These are phyloP conservation scores for Andrena camellia DNA, from an alignment of 2,888 invertebrate genomes.

Conservation along the genomic window DNA sequence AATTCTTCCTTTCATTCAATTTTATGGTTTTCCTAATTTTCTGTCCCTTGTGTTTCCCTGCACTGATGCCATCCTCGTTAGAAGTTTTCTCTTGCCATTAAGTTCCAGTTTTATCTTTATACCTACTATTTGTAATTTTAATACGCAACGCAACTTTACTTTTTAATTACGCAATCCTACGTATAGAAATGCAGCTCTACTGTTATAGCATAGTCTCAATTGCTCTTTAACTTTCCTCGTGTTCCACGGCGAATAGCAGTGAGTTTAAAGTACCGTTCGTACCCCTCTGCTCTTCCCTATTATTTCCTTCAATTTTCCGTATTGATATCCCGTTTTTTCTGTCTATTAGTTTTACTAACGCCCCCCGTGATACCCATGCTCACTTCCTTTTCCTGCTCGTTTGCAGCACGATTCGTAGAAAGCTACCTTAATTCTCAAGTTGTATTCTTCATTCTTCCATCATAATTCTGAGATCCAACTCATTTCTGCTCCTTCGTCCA, in stretches of 20 bases:
- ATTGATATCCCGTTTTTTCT: constrained; percentile 29
- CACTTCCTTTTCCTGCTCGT: neutral
- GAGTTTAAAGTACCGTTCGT: constrained; percentile 32
- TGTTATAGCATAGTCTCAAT: constrained; percentile 12
- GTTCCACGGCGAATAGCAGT: constrained; percentile 6
- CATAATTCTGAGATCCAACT: neutral
- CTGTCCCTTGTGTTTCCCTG: neutral
- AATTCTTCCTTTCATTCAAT: neutral
- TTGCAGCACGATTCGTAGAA: neutral
- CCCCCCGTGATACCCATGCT: neutral
- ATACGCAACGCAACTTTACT: constrained; percentile 11
- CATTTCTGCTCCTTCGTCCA: neutral
- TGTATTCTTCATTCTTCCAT: neutral
- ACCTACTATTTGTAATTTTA: constrained; percentile 9
- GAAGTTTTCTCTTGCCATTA: constrained; percentile 9
- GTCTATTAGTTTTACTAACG: constrained; percentile 19
- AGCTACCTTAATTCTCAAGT: neutral
- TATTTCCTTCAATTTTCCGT: constrained; percentile 35
- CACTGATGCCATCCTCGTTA: neutral
- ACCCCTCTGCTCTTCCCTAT: constrained; percentile 2
- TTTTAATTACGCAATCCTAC: constrained; percentile 31
- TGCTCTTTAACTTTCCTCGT: constrained; percentile 26
- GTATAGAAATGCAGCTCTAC: neutral
- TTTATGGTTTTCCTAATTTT: neutral
- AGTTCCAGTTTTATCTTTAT: neutral